Evolutionary conservation across 2,797 vertebrate species (phyloP).

Genomic region (Ficedula albicollis): DNA sequence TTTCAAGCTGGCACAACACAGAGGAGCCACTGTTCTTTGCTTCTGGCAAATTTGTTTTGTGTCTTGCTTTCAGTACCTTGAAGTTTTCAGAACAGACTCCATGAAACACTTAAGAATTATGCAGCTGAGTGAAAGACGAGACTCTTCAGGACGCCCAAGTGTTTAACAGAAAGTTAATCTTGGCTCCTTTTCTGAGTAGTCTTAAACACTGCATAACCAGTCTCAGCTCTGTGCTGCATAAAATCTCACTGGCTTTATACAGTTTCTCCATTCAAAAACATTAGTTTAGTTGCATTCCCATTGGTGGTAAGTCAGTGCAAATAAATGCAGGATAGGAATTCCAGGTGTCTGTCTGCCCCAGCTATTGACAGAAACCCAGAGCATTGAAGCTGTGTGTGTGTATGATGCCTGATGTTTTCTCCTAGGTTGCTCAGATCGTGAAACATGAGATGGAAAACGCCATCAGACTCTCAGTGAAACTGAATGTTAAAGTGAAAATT

Average conservation of each 20-base stretch:
- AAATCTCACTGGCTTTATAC: not conserved
- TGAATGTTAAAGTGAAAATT: conserved; percentile 89
- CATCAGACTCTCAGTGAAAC: conserved; percentile 88
- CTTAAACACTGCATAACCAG: not conserved
- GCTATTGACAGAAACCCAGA: not conserved
- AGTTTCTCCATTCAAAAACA: not conserved
- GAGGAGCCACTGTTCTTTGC: not conserved
- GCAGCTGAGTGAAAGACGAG: not conserved
- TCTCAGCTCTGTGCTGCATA: not conserved
- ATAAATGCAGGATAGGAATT: not conserved
- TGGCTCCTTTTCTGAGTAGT: not conserved
- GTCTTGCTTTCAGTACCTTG: not conserved
- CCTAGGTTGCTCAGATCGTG: conserved; percentile 92
- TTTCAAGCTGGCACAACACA: accelerated
- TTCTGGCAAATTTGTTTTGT: not conserved
- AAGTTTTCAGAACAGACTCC: not conserved
- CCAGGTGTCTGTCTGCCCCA: not conserved
- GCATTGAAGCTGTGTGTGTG: accelerated
- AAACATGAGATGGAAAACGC: conserved; percentile 94
- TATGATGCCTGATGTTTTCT: not conserved
- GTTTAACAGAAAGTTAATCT: not conserved
- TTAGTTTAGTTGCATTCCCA: not conserved
- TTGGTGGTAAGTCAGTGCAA: not conserved
- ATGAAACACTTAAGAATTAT: not conserved
- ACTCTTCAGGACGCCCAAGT: not conserved